These are phyloP conservation scores for Mustela nigripes DNA, from an alignment of 2,113 vertebrate species.

Conservation along the genomic window DNA sequence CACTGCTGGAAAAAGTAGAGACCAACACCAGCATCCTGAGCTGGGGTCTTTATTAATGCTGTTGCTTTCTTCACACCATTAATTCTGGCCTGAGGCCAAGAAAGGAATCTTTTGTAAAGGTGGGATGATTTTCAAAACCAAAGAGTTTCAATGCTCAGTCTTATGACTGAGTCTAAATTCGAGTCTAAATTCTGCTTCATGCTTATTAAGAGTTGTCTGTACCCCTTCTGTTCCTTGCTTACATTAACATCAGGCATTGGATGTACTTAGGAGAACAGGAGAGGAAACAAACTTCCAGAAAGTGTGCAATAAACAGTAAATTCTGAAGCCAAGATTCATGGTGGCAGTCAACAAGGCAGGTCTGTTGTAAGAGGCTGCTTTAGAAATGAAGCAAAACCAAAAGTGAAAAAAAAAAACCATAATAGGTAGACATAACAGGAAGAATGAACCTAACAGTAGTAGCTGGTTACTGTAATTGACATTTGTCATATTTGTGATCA, in stretches of 20 bases:
- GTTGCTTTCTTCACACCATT: background rate
- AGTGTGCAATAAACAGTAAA: background rate
- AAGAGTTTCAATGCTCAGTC: background rate
- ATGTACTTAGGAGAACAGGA: background rate
- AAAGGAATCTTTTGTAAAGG: background rate
- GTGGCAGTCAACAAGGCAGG: accelerated
- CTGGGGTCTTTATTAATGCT: background rate
- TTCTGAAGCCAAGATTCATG: background rate
- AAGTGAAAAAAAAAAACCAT: background rate
- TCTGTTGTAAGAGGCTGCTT: background rate
- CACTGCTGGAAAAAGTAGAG: background rate
- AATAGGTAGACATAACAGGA: background rate
- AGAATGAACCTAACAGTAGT: background rate
- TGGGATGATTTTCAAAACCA: background rate
- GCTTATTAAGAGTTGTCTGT: background rate
- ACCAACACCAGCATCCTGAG: background rate
- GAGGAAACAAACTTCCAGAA: background rate
- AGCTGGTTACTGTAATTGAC: too few species aligned
- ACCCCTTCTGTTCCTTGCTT: background rate
- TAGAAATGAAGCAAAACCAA: background rate
- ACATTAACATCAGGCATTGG: background rate
- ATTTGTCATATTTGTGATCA: accelerated
- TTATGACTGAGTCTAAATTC: background rate
- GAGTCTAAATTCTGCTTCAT: background rate
- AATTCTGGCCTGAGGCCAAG: background rate